Evolutionary conservation across 2,888 invertebrate species (phyloP).

Genomic region (Pachycephus smyrnensis): DNA sequence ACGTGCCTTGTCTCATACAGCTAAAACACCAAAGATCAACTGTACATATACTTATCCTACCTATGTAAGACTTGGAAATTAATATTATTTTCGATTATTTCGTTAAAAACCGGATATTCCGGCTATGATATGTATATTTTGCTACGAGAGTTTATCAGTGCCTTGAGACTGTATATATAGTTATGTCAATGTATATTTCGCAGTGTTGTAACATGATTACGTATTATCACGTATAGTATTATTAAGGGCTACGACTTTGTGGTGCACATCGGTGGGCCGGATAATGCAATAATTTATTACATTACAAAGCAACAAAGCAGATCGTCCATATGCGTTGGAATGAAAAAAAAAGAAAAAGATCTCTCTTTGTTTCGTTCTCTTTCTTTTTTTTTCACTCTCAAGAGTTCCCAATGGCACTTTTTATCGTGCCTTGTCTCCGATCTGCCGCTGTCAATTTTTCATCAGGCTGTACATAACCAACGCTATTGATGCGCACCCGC

Average conservation of each 20-base stretch:
- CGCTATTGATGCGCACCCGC: neutral
- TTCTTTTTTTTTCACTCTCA: slow-evolving; percentile 14
- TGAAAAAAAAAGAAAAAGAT: neutral
- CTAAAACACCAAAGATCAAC: neutral
- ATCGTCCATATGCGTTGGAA: neutral
- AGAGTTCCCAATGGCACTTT: neutral
- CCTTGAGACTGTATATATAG: neutral
- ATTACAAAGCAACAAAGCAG: neutral
- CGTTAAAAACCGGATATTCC: neutral
- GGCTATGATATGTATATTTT: neutral
- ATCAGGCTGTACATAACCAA: neutral
- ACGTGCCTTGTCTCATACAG: neutral
- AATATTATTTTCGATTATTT: neutral
- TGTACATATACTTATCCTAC: neutral
- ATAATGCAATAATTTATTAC: slow-evolving; percentile 53
- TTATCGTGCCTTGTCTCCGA: neutral
- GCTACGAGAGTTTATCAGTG: neutral
- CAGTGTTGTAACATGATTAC: neutral
- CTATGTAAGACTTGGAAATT: neutral
- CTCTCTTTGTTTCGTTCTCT: neutral
- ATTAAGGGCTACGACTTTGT: neutral
- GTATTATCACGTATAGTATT: neutral
- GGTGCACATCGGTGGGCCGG: slow-evolving; percentile 35
- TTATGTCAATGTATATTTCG: neutral
- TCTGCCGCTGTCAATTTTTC: neutral